Evolutionary conservation across 2,113 vertebrate genomes (phyloP), one percentile per base, ranked within the genome.

Genomic region (Ictidomys tridecemlineatus): DNA sequence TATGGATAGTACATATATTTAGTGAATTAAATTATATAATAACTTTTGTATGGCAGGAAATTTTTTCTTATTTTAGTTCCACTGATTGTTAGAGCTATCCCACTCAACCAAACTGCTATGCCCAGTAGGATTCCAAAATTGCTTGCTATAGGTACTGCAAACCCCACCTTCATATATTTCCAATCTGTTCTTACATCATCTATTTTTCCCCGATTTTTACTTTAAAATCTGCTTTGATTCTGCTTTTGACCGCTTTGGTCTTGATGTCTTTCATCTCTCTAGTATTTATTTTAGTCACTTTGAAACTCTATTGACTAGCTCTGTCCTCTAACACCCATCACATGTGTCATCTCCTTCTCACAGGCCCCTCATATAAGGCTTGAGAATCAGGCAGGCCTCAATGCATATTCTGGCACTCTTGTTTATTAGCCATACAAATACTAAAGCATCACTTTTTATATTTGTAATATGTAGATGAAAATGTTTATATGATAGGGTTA

Each of bases 1-100:
- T 77, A 45, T 56, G 28, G 14, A 9, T 67, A 91, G 37, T 61
- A 56, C 18, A 84, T 45, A 45, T 56, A 14, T 84, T 90, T 93
- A 92, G 42, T 92, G 8, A 93, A 42, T 88, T 79, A 78, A 53
- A 67, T 93, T 78, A 56, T 80, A 48, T 80, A 53, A 63, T 69
- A 20, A 65, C 30, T 73, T 89, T 56, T 89, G 42, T 87, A 10
- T 53, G 84, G n/a, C 69, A 90, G 58, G 85, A 94, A 83, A 67
- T 67, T 1, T 88, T 48, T 39, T 92, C 13, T 39, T 90, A 22
- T 73, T 78, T 83, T 87, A 76, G 37, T 65, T 89, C 8, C 5
- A 30, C 72, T 37, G 8, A 5, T 28, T 83, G 7, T 89, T 85
- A 91, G 72, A 93, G n/a, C 30, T 5, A 30, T 20, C 67, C 20